phyloP scores from a whole-genome alignment of 2,113 vertebrate genomes.

The Galeopterus variegatus region DNA sequence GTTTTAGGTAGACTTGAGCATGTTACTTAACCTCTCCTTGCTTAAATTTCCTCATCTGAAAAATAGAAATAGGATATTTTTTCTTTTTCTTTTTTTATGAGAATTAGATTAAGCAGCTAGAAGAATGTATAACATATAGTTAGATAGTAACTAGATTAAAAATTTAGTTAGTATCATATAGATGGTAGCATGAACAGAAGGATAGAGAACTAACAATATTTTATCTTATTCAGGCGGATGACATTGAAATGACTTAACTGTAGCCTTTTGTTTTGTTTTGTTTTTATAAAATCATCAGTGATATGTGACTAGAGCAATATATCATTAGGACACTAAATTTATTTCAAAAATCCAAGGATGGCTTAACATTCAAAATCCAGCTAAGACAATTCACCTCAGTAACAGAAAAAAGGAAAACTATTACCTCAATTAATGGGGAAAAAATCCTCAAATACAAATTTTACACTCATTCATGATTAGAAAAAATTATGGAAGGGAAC shows the following conservation, averaged over 20 bases:
- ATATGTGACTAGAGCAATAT: neutral
- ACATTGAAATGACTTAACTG: neutral
- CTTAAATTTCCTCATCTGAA: neutral
- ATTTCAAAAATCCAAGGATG: neutral
- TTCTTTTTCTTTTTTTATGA: neutral
- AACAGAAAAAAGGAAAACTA: neutral
- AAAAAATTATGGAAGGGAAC: neutral
- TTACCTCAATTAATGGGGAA: neutral
- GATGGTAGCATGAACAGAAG: neutral
- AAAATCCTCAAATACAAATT: neutral
- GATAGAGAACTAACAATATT: neutral
- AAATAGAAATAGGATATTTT: neutral
- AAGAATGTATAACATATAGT: neutral
- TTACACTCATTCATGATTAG: neutral
- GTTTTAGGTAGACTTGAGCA: neutral
- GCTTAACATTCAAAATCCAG: neutral
- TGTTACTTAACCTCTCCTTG: neutral
- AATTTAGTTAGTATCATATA: neutral
- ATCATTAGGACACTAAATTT: neutral
- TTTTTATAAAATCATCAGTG: neutral
- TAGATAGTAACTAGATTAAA: neutral
- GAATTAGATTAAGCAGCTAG: slow-evolving; percentile 11
- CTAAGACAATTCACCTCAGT: neutral
- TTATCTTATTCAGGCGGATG: neutral
- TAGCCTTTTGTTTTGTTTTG: neutral